phyloP scores from a whole-genome alignment of 2,888 invertebrate species.

The Noctua pronuba region DNA sequence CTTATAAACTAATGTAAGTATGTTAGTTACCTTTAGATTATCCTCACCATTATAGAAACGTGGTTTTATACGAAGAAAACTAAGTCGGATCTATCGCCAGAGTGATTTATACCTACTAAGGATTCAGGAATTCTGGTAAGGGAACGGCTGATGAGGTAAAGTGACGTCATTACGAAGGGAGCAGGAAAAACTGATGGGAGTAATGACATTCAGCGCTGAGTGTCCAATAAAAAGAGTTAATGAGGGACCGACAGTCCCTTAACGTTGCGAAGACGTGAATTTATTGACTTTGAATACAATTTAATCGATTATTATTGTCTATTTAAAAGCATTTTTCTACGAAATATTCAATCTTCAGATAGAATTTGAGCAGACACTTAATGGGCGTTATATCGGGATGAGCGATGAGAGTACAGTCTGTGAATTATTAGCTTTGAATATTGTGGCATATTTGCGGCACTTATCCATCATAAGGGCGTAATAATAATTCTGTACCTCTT shows the following conservation, averaged over 20 bases:
- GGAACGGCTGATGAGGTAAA: conserved; percentile 44
- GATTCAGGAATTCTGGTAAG: conserved; percentile 7
- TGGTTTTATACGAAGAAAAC: neutral
- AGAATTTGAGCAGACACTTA: conserved; percentile 33
- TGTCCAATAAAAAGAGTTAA: conserved; percentile 55
- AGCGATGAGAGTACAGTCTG: conserved; percentile 39
- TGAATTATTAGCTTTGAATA: conserved; percentile 48
- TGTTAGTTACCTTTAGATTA: too few species aligned
- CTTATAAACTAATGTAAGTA: too few species aligned
- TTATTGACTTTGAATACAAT: conserved; percentile 47
- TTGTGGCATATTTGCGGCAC: conserved; percentile 43
- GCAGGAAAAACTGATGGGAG: conserved; percentile 45
- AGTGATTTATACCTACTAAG: neutral
- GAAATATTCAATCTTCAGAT: conserved; percentile 31
- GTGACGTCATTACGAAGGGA: conserved; percentile 47
- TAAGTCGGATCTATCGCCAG: neutral
- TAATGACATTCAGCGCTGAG: conserved; percentile 49
- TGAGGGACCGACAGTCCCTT: conserved; percentile 38
- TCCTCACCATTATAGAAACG: neutral
- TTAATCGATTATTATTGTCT: conserved; percentile 27
- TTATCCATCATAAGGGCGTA: conserved; percentile 47
- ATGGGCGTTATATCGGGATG: conserved; percentile 26
- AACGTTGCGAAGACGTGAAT: conserved; percentile 19
- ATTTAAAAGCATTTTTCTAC: conserved; percentile 17
- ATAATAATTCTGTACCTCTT: conserved; percentile 35